A percentile compares a stretch with the other conserved stretches of the same genome.
Conservation (phyloP, 2,797 vertebrate genomes). For the Falco peregrinus region DNA sequence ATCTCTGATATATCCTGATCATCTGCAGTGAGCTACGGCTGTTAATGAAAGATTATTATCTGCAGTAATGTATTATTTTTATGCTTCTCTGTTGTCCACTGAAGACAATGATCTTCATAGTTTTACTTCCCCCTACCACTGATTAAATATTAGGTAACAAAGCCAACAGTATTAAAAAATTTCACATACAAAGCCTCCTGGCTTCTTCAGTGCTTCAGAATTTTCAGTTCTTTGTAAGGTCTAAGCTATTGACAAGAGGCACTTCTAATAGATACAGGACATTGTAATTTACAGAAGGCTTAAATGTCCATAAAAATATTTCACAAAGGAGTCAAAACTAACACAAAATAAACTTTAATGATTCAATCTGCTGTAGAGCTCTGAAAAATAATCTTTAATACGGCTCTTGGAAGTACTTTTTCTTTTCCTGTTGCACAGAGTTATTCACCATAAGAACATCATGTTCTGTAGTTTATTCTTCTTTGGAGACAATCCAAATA, state of each 20-base stretch:
- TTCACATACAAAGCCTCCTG: not conserved
- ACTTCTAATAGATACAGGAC: not conserved
- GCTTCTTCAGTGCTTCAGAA: not conserved
- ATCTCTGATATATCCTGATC: not conserved
- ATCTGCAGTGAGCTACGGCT: not conserved
- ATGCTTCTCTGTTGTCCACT: not conserved
- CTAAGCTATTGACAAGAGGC: not conserved
- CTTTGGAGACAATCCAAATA: slow-evolving; percentile 12
- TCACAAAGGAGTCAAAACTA: slow-evolving; percentile 14
- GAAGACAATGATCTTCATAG: not conserved
- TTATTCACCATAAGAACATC: not conserved
- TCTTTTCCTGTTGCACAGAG: not conserved
- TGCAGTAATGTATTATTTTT: not conserved
- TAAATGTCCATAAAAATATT: not conserved
- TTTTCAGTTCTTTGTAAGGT: not conserved
- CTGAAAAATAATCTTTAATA: not conserved
- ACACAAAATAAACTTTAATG: not conserved
- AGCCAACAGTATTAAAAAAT: not conserved
- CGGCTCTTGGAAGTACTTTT: not conserved
- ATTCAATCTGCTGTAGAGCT: not conserved
- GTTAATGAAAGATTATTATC: not conserved
- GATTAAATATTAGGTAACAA: not conserved
- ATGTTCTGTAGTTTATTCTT: not conserved
- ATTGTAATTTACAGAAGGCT: not conserved
- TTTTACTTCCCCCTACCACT: not conserved